Evolutionary conservation across 1,140 invertebrate species (phyloP), one percentile per base, ranked within the genome.

Genomic region (Bombus waltoni): DNA sequence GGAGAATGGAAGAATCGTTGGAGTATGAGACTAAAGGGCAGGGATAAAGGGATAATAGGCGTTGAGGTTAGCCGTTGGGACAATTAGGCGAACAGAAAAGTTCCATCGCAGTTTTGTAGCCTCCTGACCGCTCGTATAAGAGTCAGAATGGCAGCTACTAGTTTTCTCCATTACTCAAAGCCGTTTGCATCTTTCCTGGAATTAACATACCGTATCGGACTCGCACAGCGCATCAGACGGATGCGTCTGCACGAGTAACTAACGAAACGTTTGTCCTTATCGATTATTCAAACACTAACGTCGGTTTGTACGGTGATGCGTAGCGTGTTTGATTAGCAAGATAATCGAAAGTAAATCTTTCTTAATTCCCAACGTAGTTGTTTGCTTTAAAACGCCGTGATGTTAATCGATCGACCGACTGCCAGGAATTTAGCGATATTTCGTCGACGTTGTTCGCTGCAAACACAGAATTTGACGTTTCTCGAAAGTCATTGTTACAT

Each of bases 51-150:
- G 81, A 62, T 57, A 81, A 76, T 35, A 59, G 86, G 35, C 57
- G 75, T 71, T 42, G 88, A 90, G 88, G 81, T 87, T 78, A 89
- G 68, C 70, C 85, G 75, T 90, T 89, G 89, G 80, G 89, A 90
- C 87, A 91, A 91, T 91, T 90, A 91, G 84, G 70, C 62, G 89
- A 88, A 91, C 89, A 90, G 89, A 91, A 90, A 90, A 91, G 74
- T 91, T 91, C 89, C 89, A 91, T 91, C 77, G 89, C 70, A 82
- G 42, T 75, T 57, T 35, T 25, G 77, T 70, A 75, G 53, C 42
- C 70, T 81, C 68, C 68, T 84, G 80, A 53, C 74, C 89, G 76
- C 65, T 82, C 82, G 70, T 83, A 66, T 57, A 90, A 82, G 71
- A 88, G 65, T 76, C 74, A n/a, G 84, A 88, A 40, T 90, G 89